These are phyloP conservation scores for Arnoldichthys spilopterus DNA, from an alignment of 2,797 vertebrate genomes.

Conservation along the genomic window DNA sequence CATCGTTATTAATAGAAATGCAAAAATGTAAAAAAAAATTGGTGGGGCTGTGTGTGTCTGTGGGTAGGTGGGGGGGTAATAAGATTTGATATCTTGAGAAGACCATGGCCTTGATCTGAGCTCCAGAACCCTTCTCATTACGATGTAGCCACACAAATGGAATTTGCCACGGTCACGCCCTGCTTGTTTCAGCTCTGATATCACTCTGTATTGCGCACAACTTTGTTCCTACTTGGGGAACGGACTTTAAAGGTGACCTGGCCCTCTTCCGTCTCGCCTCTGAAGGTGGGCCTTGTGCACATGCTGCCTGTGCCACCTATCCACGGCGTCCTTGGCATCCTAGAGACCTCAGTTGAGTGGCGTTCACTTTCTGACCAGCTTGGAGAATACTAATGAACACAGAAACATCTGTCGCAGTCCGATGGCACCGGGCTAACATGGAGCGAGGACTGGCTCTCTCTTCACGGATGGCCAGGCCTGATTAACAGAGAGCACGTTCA, in stretches of 20 bases:
- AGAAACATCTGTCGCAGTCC: slow-evolving; percentile 82
- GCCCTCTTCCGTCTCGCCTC: slow-evolving; percentile 28
- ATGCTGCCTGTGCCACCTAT: slow-evolving; percentile 50
- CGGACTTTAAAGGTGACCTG: slow-evolving; percentile 55
- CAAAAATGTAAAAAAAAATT: background rate
- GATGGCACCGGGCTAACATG: slow-evolving; percentile 68
- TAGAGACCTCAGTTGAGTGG: slow-evolving; percentile 74
- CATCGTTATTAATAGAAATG: slow-evolving; percentile 13
- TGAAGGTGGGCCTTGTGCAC: slow-evolving; percentile 43
- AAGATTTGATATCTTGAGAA: slow-evolving; percentile 1
- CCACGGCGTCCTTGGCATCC: slow-evolving; percentile 77
- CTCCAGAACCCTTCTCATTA: slow-evolving; percentile 16
- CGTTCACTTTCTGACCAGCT: slow-evolving; percentile 67
- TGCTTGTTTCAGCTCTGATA: background rate
- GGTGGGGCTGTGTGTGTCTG: too few relatives aligned
- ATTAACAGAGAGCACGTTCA: slow-evolving; percentile 72
- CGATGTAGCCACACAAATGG: background rate
- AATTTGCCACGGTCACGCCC: slow-evolving; percentile 20
- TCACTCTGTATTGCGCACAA: slow-evolving; percentile 28
- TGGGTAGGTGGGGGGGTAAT: background rate
- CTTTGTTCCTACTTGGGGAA: slow-evolving; percentile 32
- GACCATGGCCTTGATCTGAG: background rate
- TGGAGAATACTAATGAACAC: slow-evolving; percentile 79
- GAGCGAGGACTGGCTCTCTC: slow-evolving; percentile 66
- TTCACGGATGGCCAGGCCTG: slow-evolving; percentile 75